Evolutionary conservation across 2,888 invertebrate genomes (phyloP).

Genomic region (Eulithis prunata): DNA sequence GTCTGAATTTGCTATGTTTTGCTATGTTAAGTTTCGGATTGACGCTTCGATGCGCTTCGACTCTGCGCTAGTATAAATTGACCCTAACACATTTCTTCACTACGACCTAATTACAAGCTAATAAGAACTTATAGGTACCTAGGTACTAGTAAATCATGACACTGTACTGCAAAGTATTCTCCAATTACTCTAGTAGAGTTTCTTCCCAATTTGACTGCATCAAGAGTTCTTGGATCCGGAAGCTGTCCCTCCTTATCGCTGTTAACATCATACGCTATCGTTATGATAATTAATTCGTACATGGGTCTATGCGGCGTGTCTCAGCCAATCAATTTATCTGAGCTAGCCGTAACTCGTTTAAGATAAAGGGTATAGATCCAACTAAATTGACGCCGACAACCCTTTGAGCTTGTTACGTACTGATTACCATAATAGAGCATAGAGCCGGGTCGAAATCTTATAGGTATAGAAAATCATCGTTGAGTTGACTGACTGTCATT

Average conservation of each 20-base stretch:
- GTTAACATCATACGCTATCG: slow-evolving; percentile 13
- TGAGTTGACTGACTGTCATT: no score
- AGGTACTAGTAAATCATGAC: no score
- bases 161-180: no score
- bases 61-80: no score
- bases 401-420: slow-evolving; percentile 38
- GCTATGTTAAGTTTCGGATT: no score
- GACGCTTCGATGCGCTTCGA: no score
- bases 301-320: slow-evolving; percentile 13
- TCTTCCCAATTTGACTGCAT: background rate
- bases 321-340: slow-evolving; percentile 28
- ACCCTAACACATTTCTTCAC: no score
- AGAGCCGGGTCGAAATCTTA: slow-evolving; percentile 21
- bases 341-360: slow-evolving; percentile 19
- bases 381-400: slow-evolving; percentile 35
- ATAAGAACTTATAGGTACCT: no score
- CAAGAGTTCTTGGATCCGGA: background rate
- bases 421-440: slow-evolving; percentile 39
- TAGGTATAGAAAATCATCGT: no score
- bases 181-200: no score
- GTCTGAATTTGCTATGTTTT: no score
- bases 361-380: slow-evolving; percentile 28
- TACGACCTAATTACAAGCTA: no score
- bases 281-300: slow-evolving; percentile 31
- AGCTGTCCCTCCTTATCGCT: slow-evolving; percentile 18